Evolutionary conservation across 2,888 invertebrate genomes (phyloP).

Genomic region (Drosophila barbarae): DNA sequence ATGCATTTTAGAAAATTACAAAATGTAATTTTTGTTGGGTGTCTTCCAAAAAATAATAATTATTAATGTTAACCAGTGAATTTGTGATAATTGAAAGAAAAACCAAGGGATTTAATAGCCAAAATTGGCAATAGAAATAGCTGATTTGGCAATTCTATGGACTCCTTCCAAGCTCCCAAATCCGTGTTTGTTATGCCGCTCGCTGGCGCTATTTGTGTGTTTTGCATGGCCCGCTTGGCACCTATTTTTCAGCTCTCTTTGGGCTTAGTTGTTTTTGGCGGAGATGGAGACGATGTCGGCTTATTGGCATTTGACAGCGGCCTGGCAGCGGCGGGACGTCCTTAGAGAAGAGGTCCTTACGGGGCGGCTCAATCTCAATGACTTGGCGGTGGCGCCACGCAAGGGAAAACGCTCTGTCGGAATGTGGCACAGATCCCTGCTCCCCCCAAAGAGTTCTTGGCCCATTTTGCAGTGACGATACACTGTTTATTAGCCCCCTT

Average conservation of each 20-base stretch:
- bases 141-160: slow-evolving; percentile 24
- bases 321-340: slow-evolving; percentile 39
- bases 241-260: slow-evolving; percentile 24
- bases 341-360: slow-evolving; percentile 44
- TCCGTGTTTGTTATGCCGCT: slow-evolving; percentile 1
- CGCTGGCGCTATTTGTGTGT: slow-evolving; percentile 16
- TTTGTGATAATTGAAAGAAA: not conserved
- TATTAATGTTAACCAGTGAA: not conserved
- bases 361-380: slow-evolving; percentile 39
- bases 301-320: slow-evolving; percentile 49
- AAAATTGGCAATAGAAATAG: slow-evolving; percentile 12
- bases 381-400: slow-evolving; percentile 34
- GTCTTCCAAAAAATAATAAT: not conserved
- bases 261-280: slow-evolving; percentile 33
- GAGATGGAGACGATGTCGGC: slow-evolving; percentile 46
- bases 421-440: slow-evolving; percentile 12
- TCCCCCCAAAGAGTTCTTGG: not conserved
- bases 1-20: slow-evolving; percentile 6
- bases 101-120: slow-evolving; percentile 2
- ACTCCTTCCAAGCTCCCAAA: not conserved
- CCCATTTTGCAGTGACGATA: not conserved
- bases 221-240: slow-evolving; percentile 46
- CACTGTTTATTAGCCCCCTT: slow-evolving; percentile 2
- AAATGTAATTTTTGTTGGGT: not conserved
- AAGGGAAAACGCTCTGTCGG: slow-evolving; percentile 16